A percentile compares a stretch with the other conserved stretches of the same genome.
phyloP scores from a whole-genome alignment of 2,113 vertebrate species.

The Engystomops pustulosus region DNA sequence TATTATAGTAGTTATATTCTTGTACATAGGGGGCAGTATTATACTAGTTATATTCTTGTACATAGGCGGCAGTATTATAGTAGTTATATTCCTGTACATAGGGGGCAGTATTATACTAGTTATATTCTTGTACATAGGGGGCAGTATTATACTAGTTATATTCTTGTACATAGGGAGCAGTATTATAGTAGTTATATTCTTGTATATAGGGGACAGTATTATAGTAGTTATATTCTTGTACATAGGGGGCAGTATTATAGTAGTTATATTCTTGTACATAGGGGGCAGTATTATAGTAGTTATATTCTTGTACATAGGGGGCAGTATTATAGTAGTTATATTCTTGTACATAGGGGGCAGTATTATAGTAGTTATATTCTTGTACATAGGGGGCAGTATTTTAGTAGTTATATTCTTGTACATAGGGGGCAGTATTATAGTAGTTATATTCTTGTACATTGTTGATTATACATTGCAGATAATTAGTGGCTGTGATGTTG shows the following conservation, averaged over 20 bases:
- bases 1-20: background rate
- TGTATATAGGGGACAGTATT: background rate
- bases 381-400: too few relatives aligned
- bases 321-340: too few relatives aligned
- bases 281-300: background rate
- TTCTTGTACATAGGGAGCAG: background rate
- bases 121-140: background rate
- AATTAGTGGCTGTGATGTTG: too few relatives aligned
- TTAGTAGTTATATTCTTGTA: too few relatives aligned
- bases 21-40: background rate
- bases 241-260: background rate
- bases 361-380: too few relatives aligned
- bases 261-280: constrained; percentile 13
- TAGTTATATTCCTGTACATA: too few relatives aligned
- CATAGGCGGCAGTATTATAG: too few relatives aligned
- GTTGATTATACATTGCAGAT: too few relatives aligned
- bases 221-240: constrained; percentile 13
- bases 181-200: constrained; percentile 14
- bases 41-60: constrained; percentile 14
- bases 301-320: too few relatives aligned
- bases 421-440: too few relatives aligned
- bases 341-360: too few relatives aligned
- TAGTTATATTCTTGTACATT: too few relatives aligned
- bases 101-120: constrained; percentile 3
- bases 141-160: constrained; percentile 6